These are phyloP conservation scores for Pempheris klunzingeri DNA, from an alignment of 2,797 vertebrate species.

Conservation along the genomic window DNA sequence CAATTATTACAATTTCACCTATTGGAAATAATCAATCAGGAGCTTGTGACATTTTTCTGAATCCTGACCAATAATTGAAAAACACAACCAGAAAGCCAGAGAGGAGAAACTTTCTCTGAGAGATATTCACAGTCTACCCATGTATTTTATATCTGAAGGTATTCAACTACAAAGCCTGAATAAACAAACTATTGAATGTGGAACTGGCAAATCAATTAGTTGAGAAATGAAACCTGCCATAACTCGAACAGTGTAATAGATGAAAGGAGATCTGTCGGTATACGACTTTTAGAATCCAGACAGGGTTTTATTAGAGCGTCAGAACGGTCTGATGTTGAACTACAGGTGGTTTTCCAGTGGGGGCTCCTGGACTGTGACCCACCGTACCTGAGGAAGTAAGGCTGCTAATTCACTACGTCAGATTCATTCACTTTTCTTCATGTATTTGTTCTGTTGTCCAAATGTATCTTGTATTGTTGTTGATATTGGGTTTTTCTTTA, in stretches of 20 bases:
- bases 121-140: background rate
- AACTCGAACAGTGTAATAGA: background rate
- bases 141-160: background rate
- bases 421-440: background rate
- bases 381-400: background rate
- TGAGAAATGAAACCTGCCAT: no score
- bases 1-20: no score
- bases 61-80: background rate
- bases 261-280: background rate
- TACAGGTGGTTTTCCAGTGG: background rate
- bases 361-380: background rate
- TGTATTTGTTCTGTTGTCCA: slow-evolving; percentile 8
- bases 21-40: background rate
- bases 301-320: background rate
- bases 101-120: background rate
- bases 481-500: slow-evolving; percentile 32
- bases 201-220: background rate
- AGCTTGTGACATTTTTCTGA: background rate
- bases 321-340: background rate
- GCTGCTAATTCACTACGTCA: slow-evolving; percentile 22
- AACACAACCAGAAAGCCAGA: background rate
- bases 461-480: slow-evolving; percentile 8
- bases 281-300: background rate
- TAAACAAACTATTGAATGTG: slow-evolving; percentile 2
- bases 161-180: background rate